Conservation (phyloP, 2,888 invertebrate genomes). For the Eilema sororculum region DNA sequence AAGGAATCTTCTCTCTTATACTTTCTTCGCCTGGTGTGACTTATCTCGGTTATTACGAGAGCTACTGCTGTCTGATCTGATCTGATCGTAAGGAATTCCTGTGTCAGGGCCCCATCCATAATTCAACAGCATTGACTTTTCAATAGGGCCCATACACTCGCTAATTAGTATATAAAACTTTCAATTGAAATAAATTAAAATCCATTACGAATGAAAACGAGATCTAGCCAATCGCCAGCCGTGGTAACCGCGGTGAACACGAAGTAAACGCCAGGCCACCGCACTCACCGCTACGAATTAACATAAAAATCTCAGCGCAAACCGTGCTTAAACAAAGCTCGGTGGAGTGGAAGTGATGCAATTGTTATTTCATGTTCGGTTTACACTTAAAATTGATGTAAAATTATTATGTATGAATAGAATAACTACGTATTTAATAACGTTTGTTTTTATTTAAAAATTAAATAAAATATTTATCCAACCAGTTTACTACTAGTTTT, state of each 20-base stretch:
- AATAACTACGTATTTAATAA: background rate
- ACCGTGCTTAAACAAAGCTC: conserved; percentile 40
- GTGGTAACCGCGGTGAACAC: conserved; percentile 29
- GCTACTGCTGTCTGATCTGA: too few species aligned
- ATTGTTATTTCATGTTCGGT: conserved; percentile 22
- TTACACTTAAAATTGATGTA: background rate
- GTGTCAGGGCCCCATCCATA: too few species aligned
- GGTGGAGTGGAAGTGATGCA: conserved; percentile 31
- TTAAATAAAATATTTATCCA: background rate
- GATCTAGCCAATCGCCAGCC: conserved; percentile 33
- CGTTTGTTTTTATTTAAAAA: background rate
- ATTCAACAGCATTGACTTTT: too few species aligned
- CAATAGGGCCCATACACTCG: too few species aligned
- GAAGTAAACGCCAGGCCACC: conserved; percentile 33
- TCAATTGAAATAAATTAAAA: conserved; percentile 5
- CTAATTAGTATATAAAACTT: background rate
- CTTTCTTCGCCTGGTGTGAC: background rate
- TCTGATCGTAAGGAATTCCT: too few species aligned
- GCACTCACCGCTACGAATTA: conserved; percentile 45
- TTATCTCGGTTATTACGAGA: background rate
- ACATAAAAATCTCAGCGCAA: conserved; percentile 51
- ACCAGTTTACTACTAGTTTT: too few species aligned
- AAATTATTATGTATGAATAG: background rate
- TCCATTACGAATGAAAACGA: conserved; percentile 26
- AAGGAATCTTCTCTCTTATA: too few species aligned